Evolutionary conservation across 2,797 vertebrate species (phyloP), one percentile per base, ranked within the genome.

Genomic region (Acomys russatus): DNA sequence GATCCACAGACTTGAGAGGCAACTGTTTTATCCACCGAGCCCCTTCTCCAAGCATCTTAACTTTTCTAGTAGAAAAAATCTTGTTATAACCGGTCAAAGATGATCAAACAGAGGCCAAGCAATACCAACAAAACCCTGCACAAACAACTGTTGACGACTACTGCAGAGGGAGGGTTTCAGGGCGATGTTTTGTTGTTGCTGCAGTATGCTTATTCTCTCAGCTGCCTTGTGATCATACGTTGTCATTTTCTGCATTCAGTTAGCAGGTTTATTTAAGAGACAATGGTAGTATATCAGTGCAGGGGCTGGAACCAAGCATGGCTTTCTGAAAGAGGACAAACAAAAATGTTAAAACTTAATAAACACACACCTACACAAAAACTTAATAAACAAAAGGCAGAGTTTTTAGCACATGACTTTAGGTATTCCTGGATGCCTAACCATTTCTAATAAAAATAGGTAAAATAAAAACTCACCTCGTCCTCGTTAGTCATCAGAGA

Each of bases 211-310:
- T 98, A 97, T 97, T 98, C 71, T 97, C 97, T 98, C 96, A 97
- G 97, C 80, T 96, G 35, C 96, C 63, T 95, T 64, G 79, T 96
- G 98, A 95, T 97, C 94, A 68, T 96, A 95, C 95, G 97, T 98
- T 98, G 98, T 97, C 97, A 91, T 95, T 98, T 98, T 96, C 87
- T 94, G 93, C 92, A 97, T 95, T 85, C 91, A 96, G 90, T 98
- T 98, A 97, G 63, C 94, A 93, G 70, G 66, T 96, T 80, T 89
- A 96, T 96, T 94, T 70, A 79, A 86, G 56, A 56, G 2, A 87
- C 92, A 95, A 30, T n/a, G 95, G 63, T 54, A 92, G 71, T 82
- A 86, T 87, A 68, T 33, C 20, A 38, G 86, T 94, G 14, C 38
- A 96, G 22, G 30, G 96, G 92, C 92, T 66, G 82, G 71, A 23